phyloP scores from a whole-genome alignment of 1,140 invertebrate species.

The Listronotus oregonensis region DNA sequence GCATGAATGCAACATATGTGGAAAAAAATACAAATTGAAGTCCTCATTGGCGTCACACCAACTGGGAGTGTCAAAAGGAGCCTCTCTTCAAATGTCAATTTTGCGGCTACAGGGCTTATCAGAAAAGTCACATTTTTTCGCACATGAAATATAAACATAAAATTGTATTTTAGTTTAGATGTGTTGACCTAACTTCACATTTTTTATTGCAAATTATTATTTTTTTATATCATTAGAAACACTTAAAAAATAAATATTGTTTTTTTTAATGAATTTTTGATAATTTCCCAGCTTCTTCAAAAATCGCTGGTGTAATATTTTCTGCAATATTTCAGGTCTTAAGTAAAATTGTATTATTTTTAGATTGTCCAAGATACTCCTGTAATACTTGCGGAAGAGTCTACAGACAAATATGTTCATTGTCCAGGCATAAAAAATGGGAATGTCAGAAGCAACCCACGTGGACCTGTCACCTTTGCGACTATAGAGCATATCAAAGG shows the following conservation, averaged over 20 bases:
- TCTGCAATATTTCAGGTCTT: no score
- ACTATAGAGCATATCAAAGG: slow-evolving; percentile 3
- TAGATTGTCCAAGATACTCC: no score
- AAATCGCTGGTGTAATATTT: no score
- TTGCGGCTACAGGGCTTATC: slow-evolving; percentile 56
- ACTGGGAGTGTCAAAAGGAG: slow-evolving; percentile 71
- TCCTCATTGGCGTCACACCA: slow-evolving; percentile 64
- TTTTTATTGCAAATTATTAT: no score
- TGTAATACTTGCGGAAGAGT: not conserved
- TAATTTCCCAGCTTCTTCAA: no score
- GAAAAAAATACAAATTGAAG: slow-evolving; percentile 25
- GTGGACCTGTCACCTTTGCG: not conserved
- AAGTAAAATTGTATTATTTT: no score
- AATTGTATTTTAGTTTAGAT: not conserved
- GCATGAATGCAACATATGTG: slow-evolving; percentile 21
- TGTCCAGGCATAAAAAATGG: slow-evolving; percentile 3
- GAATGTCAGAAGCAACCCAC: slow-evolving; percentile 1
- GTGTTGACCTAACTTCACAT: no score
- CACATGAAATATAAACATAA: slow-evolving; percentile 47
- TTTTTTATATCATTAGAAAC: not conserved
- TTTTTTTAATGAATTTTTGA: not conserved
- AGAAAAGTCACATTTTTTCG: slow-evolving; percentile 46
- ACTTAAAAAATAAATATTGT: not conserved
- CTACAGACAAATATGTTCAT: slow-evolving; percentile 6
- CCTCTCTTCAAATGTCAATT: slow-evolving; percentile 68